Base-by-base conservation (phyloP, 1,140 invertebrate species). In the Holotrichia oblita region DNA sequence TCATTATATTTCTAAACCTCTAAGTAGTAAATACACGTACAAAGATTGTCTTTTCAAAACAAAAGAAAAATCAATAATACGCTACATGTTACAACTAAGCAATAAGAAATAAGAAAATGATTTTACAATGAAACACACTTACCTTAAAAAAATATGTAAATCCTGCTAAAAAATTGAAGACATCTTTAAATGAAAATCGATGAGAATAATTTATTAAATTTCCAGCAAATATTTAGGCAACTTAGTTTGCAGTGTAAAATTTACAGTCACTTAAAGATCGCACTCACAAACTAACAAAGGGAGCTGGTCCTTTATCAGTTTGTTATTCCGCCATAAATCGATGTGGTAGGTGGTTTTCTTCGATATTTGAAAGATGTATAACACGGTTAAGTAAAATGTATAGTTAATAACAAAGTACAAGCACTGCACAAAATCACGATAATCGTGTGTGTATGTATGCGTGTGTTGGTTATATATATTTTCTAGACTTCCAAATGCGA, bases 161-260 rank as follows among this genome's bases (percentile, higher is more conserved):
- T 69, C 61, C 61, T 69, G 61, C 61, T 69, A 69, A 69, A 69
- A 69, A 69, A 69, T 20, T 69, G 61, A 69, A 10, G 61, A 69
- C 61, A 69, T 69, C 0, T 22, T 69, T 69, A 27, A 8, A 34
- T 34, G 27, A 34, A 34, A 34, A 34, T 34, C 27, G 27, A 1
- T 34, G 27, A 34, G 27, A 34, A 34, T 34, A 2, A 34, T 34
- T 64, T 64, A 64, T 17, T 64, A 12, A 20, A 64, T 20, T 69
- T 69, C 7, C 22, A 69, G 0, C n/a, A 27, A 8, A 55, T n/a
- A 69, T 69, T 14, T 69, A 69, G 61, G 22, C 61, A 69, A 69
- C 61, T 69, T 69, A 8, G 61, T 69, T 69, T 69, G 20, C 61
- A 69, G 61, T 27, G 7, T 24, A n/a, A 61, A 69, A 69, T 69